Conservation (phyloP, 2,113 vertebrate genomes). For the Charadrius vociferus region DNA sequence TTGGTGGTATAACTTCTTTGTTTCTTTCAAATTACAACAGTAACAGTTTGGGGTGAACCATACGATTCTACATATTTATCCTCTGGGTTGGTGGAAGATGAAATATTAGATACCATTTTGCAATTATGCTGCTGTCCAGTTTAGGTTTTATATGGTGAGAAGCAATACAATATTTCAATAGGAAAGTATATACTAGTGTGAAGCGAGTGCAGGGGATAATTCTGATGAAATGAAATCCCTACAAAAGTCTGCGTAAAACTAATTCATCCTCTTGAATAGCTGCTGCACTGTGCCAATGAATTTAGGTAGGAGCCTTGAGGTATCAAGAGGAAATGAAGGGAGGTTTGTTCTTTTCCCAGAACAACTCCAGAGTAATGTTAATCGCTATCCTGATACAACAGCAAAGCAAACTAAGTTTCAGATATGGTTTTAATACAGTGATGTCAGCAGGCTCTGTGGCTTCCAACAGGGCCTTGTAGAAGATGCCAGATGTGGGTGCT, state of each 20-base stretch:
- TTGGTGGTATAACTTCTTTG: neutral
- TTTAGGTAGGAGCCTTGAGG: constrained; percentile 9
- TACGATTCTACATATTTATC: neutral
- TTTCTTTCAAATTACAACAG: neutral
- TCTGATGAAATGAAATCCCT: neutral
- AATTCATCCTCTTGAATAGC: neutral
- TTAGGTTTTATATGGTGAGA: constrained; percentile 2
- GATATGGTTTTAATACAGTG: neutral
- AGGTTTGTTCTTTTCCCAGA: neutral
- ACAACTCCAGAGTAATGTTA: neutral
- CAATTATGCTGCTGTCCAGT: neutral
- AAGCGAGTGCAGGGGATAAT: neutral
- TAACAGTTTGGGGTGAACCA: neutral
- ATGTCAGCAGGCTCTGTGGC: neutral
- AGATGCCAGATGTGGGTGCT: rapidly evolving
- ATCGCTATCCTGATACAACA: neutral
- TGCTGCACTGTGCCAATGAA: neutral
- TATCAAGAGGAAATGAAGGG: neutral
- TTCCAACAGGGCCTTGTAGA: neutral
- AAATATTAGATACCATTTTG: neutral
- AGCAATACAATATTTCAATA: neutral
- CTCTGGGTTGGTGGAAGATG: neutral
- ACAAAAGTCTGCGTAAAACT: neutral
- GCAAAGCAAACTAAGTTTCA: neutral
- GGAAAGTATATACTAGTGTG: neutral